Base-by-base conservation (phyloP, 1,140 invertebrate species). In the Aleiodes sp. region DNA sequence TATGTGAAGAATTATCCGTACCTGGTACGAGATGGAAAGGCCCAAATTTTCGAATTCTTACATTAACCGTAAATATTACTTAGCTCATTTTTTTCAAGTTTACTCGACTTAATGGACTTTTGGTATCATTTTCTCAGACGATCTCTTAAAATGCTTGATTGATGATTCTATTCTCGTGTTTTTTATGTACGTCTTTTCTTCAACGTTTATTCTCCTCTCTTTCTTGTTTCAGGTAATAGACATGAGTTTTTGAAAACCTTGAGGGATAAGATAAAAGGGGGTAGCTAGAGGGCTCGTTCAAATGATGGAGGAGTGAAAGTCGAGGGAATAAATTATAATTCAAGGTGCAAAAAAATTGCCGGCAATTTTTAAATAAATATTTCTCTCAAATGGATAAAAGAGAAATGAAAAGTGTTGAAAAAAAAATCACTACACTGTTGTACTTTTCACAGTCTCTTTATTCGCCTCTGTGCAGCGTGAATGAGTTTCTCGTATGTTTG, bases 401-500 rank as follows among this genome's bases (percentile, higher is more conserved):
- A 29, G 14, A 60, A 60, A 60, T 31, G 57, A 35, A 61, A 61
- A 61, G 35, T 35, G 4, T 26, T 19, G 59, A 24, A 52, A 9
- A 52, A 52, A 52, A 52, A 52, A 46, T 52, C 26, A 21, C 10
- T 12, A 52, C 16, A 52, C 26, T 24, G 26, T 21, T 16, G 46
- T 24, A 28, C 41, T 43, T 41, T 46, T 41, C 43, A 21, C 12
- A 28, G 26, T 26, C 63, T 65, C 63, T 43, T 65, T 65, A 66
- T 66, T 56, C 43, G 43, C 31, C 8, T 14, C 46, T 21, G 35
- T 31, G 39, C 26, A 29, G 59, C 61, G 67, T 69, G 67, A 69
- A 69, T 69, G 67, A 63, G 41, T 24, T n/a, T n/a, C 57, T 28
- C 57, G 66, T 59, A 56, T 21, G 46, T 52, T 52, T 24, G 59